A percentile compares a stretch with the other conserved stretches of the same genome.
Conservation (phyloP, 2,797 vertebrate species). For the Heliangelus exortis region DNA sequence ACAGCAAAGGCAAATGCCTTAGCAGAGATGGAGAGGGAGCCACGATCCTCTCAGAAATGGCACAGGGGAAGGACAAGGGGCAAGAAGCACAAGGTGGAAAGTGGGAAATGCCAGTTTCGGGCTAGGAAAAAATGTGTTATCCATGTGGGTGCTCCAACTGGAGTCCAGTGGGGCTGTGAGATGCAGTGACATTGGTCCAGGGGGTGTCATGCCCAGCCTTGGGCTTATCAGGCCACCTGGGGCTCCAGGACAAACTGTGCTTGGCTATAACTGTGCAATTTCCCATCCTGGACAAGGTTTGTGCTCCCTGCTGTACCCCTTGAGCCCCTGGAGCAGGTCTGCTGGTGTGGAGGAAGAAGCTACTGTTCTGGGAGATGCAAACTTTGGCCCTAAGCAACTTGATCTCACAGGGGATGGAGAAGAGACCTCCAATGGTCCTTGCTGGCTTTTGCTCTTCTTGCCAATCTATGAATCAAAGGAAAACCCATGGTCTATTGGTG, state of each 20-base stretch:
- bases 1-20: background rate
- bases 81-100: background rate
- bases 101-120: background rate
- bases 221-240: background rate
- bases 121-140: background rate
- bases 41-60: background rate
- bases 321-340: background rate
- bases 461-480: background rate
- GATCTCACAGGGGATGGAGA: background rate
- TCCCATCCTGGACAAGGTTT: background rate
- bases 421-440: background rate
- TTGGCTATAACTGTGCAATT: background rate
- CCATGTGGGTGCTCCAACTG: background rate
- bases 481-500: background rate
- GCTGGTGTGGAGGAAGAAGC: background rate
- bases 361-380: background rate
- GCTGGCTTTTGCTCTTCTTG: background rate
- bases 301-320: background rate
- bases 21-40: background rate
- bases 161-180: background rate
- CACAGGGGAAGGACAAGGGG: background rate
- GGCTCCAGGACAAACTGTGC: background rate
- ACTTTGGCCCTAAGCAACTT: background rate
- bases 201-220: background rate
- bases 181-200: fast-evolving